phyloP scores from a whole-genome alignment of 1,140 invertebrate species.

The Hylaeus anthracinus region DNA sequence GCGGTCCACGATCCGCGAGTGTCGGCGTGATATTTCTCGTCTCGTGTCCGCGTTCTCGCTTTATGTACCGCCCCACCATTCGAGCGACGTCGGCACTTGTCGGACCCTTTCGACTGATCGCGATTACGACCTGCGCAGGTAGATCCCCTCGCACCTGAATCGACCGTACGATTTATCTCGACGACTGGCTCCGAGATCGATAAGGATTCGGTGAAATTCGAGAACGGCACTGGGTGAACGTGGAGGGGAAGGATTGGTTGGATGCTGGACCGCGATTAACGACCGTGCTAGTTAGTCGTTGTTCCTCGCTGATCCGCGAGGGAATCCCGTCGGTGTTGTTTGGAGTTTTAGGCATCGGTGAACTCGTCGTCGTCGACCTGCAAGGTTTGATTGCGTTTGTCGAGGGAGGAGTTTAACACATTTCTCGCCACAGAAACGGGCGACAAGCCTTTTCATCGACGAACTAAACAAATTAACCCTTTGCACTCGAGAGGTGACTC shows the following conservation, averaged over 20 bases:
- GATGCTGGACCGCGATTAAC: neutral
- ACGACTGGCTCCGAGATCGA: slow-evolving; percentile 31
- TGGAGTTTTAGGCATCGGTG: no score
- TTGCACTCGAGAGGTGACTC: no score
- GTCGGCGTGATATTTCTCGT: slow-evolving; percentile 33
- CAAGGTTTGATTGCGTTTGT: no score
- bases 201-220: neutral
- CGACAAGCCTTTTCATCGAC: no score
- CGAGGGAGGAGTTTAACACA: no score
- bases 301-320: neutral
- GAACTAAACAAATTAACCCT: no score
- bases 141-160: slow-evolving; percentile 41
- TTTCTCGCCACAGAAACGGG: no score
- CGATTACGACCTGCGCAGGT: slow-evolving; percentile 32
- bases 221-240: neutral
- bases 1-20: slow-evolving; percentile 16
- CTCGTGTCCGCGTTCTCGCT: slow-evolving; percentile 10
- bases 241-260: neutral
- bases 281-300: neutral
- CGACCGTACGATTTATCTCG: slow-evolving; percentile 18
- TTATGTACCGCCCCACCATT: slow-evolving; percentile 56
- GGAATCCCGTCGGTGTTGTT: no score
- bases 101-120: slow-evolving; percentile 40
- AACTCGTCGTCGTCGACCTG: no score
- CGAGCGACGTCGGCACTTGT: neutral